phyloP scores from a whole-genome alignment of 2,113 vertebrate species.

The Gopherus evgoodei region DNA sequence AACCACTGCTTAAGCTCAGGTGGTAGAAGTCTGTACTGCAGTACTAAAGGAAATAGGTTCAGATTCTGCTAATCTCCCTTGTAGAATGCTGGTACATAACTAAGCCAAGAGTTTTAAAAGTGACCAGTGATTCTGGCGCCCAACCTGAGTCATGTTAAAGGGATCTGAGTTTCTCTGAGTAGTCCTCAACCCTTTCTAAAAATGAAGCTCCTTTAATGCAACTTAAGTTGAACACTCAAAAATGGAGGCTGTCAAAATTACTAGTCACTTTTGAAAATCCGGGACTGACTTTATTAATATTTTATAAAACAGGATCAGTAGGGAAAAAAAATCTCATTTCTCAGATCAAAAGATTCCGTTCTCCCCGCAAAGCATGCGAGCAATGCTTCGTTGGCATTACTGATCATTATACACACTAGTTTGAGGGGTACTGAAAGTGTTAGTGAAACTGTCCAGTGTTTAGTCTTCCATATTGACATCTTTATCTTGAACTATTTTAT shows the following conservation, averaged over 20 bases:
- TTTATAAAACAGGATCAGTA: not conserved
- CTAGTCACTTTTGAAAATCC: not conserved
- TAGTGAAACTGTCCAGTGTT: not conserved
- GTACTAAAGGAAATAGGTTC: not conserved
- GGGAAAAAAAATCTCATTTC: not conserved
- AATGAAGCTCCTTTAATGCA: not conserved
- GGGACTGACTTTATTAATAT: not conserved
- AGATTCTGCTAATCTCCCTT: not conserved
- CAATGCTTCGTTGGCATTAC: not conserved
- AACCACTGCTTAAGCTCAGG: not conserved
- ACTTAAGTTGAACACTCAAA: not conserved
- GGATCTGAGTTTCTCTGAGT: not conserved
- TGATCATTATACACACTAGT: not conserved
- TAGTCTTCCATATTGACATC: accelerated
- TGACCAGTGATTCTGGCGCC: not conserved
- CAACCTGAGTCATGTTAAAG: not conserved
- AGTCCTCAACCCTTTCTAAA: not conserved
- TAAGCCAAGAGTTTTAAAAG: not conserved
- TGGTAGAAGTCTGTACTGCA: not conserved
- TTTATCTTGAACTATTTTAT: not conserved
- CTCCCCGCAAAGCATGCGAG: not conserved
- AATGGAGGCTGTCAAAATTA: not conserved
- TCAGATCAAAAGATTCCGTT: not conserved
- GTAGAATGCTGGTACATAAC: not conserved
- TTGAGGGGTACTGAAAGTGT: not conserved